Evolutionary conservation across 2,888 invertebrate genomes (phyloP).

Genomic region (Melinaea menophilus): DNA sequence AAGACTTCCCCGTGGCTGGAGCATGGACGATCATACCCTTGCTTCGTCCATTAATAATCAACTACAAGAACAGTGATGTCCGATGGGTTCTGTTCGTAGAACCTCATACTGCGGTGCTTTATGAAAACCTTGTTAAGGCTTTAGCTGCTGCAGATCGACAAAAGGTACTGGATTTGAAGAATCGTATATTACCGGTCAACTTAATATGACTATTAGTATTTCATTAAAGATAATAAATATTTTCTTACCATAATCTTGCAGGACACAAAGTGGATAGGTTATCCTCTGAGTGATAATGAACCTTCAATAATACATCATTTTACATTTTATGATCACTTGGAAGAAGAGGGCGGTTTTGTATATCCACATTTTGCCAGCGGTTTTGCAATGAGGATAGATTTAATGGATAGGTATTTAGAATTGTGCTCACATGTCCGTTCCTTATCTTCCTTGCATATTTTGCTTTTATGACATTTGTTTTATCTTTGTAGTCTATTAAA

Average conservation of each 20-base stretch:
- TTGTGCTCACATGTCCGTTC: not conserved
- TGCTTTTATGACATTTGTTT: slow-evolving; percentile 1
- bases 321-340: slow-evolving; percentile 81
- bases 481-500: slow-evolving; percentile 44
- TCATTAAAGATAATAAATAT: not conserved
- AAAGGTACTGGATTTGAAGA: slow-evolving; percentile 47
- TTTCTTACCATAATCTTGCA: slow-evolving; percentile 39
- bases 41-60: slow-evolving; percentile 64
- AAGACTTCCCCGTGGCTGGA: slow-evolving; percentile 66
- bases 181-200: too few species aligned
- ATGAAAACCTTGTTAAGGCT: slow-evolving; percentile 73
- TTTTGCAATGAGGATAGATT: slow-evolving; percentile 82
- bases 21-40: slow-evolving; percentile 81
- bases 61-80: slow-evolving; percentile 60
- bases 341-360: slow-evolving; percentile 82
- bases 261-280: slow-evolving; percentile 84
- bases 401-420: slow-evolving; percentile 81
- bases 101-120: slow-evolving; percentile 81
- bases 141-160: slow-evolving; percentile 75
- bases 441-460: not conserved
- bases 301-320: slow-evolving; percentile 96
- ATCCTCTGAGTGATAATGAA: slow-evolving; percentile 85
- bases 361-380: slow-evolving; percentile 91
- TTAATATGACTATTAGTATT: too few species aligned
- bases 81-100: slow-evolving; percentile 85